Evolutionary conservation across 2,888 invertebrate genomes (phyloP).

Genomic region (Hyppa rectilinea): DNA sequence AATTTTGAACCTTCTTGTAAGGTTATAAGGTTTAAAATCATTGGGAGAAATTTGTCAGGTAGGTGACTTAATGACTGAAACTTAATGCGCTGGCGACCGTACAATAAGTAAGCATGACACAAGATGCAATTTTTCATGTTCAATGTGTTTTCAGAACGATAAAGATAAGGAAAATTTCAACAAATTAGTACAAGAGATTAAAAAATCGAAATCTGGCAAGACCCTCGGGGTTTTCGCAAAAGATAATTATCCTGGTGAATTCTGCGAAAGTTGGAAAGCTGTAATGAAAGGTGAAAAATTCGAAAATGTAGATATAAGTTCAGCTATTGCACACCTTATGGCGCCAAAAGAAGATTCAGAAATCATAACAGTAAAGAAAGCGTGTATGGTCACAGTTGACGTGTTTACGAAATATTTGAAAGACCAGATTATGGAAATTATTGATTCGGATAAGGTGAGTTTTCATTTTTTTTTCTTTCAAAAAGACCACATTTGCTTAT

Average conservation of each 20-base stretch:
- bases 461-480: background rate
- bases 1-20: too few relatives aligned
- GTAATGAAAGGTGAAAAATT: slow-evolving; percentile 94
- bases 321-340: slow-evolving; percentile 96
- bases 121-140: slow-evolving; percentile 16
- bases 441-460: slow-evolving; percentile 97
- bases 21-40: too few relatives aligned
- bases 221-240: slow-evolving; percentile 97
- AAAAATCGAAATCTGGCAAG: slow-evolving; percentile 97
- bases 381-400: slow-evolving; percentile 97
- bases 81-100: too few relatives aligned
- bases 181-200: slow-evolving; percentile 94
- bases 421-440: slow-evolving; percentile 99
- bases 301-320: slow-evolving; percentile 96
- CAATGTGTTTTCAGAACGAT: slow-evolving; percentile 91
- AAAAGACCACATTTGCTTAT: background rate
- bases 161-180: slow-evolving; percentile 98
- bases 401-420: slow-evolving; percentile 99
- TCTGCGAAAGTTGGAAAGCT: slow-evolving; percentile 97
- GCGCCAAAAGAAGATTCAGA: slow-evolving; percentile 98
- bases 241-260: slow-evolving; percentile 98
- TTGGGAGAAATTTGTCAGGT: too few relatives aligned
- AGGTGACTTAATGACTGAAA: too few relatives aligned
- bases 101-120: background rate
- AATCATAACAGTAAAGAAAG: slow-evolving; percentile 96